Evolutionary conservation across 2,113 vertebrate species (phyloP), one percentile per base, ranked within the genome.

Genomic region (Mastomys coucha): DNA sequence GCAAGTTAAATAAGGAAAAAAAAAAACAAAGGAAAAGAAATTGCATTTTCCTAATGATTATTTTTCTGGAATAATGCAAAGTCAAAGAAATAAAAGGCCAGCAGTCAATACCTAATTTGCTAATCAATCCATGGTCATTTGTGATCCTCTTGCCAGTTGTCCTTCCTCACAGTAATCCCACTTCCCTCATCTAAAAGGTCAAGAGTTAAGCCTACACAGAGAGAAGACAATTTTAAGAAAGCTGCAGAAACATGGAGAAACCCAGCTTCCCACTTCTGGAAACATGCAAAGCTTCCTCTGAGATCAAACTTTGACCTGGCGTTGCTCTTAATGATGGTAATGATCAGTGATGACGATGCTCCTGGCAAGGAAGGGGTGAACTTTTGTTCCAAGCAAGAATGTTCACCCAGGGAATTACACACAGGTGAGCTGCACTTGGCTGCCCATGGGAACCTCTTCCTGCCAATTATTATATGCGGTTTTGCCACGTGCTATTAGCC

Each of bases 401-500:
- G 75, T n/a, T 93, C 86, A 75, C 67, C 76, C 53, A 93, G 86
- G 95, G 94, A 89, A 96, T 26, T 89, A 72, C 24, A 77, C 42
- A 75, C 86, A 93, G 88, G 88, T 95, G 84, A 92, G 69, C 89
- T 89, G 77, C 31, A 53, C 89, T 67, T 65, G 69, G 82, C 86
- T 51, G 84, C 96, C 97, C 94, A 39, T 33, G 82, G 96, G 96
- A 96, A 58, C 39, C 45, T 81, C 91, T 91, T 95, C 72, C 92
- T 78, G 91, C 95, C 95, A 95, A 88, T 97, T 92, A 96, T 60
- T 97, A 56, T 91, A 82, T 94, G 91, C 72, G 75, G n/a, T 51
- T 98, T 97, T 75, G 91, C 95, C 96, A 96, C 31, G 31, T 96
- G 95, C 75, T 95, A 26, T 96, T 96, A 97, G 96, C 93, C 92